Percentiles rank a stretch among this genome's conserved stretches.
phyloP scores from a whole-genome alignment of 2,113 vertebrate species.

The Alaudala cheleensis region DNA sequence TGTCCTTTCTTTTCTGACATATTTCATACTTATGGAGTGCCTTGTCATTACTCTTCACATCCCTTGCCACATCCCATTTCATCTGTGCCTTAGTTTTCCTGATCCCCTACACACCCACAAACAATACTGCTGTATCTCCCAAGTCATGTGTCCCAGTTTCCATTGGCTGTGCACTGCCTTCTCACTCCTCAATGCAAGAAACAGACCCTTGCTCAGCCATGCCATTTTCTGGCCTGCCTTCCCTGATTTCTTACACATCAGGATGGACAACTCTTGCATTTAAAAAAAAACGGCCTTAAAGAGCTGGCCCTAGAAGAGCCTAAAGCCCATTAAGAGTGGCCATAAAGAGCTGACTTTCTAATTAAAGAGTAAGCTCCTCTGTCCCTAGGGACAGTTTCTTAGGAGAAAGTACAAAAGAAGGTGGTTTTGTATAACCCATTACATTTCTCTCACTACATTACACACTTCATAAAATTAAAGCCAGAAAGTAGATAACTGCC shows the following conservation, averaged over 20 bases:
- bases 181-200: not conserved
- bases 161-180: not conserved
- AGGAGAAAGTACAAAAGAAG: not conserved
- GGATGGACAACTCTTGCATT: not conserved
- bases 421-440: not conserved
- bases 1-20: not conserved
- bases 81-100: not conserved
- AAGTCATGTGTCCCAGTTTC: not conserved
- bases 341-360: not conserved
- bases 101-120: not conserved
- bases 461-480: not conserved
- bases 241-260: not conserved
- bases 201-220: not conserved
- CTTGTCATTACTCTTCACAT: not conserved
- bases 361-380: not conserved
- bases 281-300: not conserved
- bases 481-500: not conserved
- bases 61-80: not conserved
- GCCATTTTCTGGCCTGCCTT: not conserved
- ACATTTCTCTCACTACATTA: not conserved
- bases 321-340: not conserved
- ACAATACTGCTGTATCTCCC: not conserved
- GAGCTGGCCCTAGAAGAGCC: not conserved
- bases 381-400: not conserved
- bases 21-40: rapidly evolving